Evolutionary conservation across 2,113 vertebrate genomes (phyloP).

Genomic region (Paracanthobrama guichenoti): DNA sequence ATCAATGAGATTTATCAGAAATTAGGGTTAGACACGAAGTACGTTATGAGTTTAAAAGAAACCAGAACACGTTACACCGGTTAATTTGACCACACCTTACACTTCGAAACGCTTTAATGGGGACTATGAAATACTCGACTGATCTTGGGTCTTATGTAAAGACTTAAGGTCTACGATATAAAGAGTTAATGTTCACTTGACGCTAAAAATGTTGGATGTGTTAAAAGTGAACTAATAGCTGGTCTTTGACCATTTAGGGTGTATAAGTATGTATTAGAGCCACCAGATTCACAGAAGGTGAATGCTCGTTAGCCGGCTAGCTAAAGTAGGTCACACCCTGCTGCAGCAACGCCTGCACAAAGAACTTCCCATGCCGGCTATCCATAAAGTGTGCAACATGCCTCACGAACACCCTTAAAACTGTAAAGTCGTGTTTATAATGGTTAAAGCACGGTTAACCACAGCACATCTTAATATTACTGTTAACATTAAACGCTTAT

Average conservation of each 20-base stretch:
- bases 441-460: not conserved
- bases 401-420: not conserved
- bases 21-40: not conserved
- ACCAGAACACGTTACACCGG: too few relatives aligned
- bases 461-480: too few relatives aligned
- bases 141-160: not conserved
- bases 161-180: not conserved
- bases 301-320: constrained; percentile 64
- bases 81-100: not conserved
- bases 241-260: not conserved
- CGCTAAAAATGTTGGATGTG: not conserved
- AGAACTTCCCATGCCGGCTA: constrained; percentile 53
- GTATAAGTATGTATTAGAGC: not conserved
- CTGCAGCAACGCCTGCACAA: constrained; percentile 68
- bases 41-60: not conserved
- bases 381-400: not conserved
- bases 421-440: not conserved
- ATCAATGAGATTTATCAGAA: not conserved
- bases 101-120: not conserved
- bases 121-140: not conserved
- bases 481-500: not conserved
- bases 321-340: constrained; percentile 83
- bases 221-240: not conserved
- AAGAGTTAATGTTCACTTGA: too few relatives aligned
- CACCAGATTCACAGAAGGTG: constrained; percentile 48